phyloP scores from a whole-genome alignment of 2,888 invertebrate genomes.

The Fragum whitleyi region DNA sequence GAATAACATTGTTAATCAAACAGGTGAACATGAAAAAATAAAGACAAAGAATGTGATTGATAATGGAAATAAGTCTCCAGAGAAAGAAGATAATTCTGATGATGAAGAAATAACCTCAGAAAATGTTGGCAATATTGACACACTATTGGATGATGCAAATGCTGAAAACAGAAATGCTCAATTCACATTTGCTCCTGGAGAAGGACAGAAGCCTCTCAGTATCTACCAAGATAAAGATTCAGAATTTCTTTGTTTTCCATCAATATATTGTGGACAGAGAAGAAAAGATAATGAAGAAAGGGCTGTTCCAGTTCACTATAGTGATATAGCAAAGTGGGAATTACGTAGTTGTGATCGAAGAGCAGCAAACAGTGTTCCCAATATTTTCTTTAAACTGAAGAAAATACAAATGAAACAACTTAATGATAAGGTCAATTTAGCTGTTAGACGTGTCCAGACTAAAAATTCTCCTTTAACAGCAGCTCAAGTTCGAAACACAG shows the following conservation, averaged over 20 bases:
- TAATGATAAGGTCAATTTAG: constrained; percentile 60
- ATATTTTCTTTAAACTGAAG: too few species aligned
- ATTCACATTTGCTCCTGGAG: constrained; percentile 60
- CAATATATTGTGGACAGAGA: constrained; percentile 62
- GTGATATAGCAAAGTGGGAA: too few species aligned
- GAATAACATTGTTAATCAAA: too few species aligned
- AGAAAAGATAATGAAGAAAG: constrained; percentile 35
- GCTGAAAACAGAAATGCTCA: constrained; percentile 34
- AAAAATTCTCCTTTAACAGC: constrained; percentile 42
- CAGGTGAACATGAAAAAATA: too few species aligned
- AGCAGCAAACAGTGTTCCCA: too few species aligned
- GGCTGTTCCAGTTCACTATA: neutral
- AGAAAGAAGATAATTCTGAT: constrained; percentile 37
- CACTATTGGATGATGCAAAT: constrained; percentile 54
- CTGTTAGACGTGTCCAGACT: constrained; percentile 50
- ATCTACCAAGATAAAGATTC: constrained; percentile 58
- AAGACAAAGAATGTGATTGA: too few species aligned
- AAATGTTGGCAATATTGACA: constrained; percentile 48
- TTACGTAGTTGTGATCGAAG: too few species aligned
- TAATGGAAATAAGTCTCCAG: too few species aligned
- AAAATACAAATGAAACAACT: too few species aligned
- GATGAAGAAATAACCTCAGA: constrained; percentile 29
- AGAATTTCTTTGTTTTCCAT: constrained; percentile 56
- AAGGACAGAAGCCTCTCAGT: constrained; percentile 59
- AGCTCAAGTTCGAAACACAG: constrained; percentile 28